phyloP scores from a whole-genome alignment of 1,140 invertebrate species.

The Tachypleus tridentatus region DNA sequence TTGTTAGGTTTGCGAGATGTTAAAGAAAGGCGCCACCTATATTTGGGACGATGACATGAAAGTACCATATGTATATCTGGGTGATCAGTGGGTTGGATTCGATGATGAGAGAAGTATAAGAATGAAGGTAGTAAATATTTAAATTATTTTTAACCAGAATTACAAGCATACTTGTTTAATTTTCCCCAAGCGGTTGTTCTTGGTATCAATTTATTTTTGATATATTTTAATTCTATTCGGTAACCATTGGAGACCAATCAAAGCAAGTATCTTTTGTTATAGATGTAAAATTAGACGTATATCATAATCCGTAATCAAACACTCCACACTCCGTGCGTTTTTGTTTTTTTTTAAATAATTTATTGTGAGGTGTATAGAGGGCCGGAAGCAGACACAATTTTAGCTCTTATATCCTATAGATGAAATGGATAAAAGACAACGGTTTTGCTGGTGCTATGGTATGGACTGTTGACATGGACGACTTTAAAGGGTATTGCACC shows the following conservation, averaged over 20 bases:
- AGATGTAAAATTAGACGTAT: too few species aligned
- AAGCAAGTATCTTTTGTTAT: too few species aligned
- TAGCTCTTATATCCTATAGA: constrained; percentile 32
- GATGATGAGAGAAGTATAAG: constrained; percentile 75
- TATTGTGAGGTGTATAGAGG: too few species aligned
- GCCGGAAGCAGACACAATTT: background rate
- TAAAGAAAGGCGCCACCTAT: constrained; percentile 73
- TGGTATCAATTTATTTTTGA: too few species aligned
- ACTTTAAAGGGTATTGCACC: constrained; percentile 43
- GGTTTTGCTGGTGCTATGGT: constrained; percentile 90
- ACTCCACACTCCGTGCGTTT: too few species aligned
- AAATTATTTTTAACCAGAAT: too few species aligned
- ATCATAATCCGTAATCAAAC: too few species aligned
- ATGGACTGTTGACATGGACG: constrained; percentile 94
- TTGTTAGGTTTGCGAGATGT: constrained; percentile 72
- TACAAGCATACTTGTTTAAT: too few species aligned
- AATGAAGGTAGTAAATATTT: constrained; percentile 14
- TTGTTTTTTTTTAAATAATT: too few species aligned
- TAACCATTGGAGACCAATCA: too few species aligned
- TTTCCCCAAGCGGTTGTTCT: too few species aligned
- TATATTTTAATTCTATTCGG: too few species aligned
- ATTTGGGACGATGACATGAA: constrained; percentile 87
- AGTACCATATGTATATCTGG: constrained; percentile 63
- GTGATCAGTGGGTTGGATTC: constrained; percentile 82
- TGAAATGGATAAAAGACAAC: constrained; percentile 80